Evolutionary conservation across 2,797 vertebrate species (phyloP).

Genomic region (Microchirus variegatus): DNA sequence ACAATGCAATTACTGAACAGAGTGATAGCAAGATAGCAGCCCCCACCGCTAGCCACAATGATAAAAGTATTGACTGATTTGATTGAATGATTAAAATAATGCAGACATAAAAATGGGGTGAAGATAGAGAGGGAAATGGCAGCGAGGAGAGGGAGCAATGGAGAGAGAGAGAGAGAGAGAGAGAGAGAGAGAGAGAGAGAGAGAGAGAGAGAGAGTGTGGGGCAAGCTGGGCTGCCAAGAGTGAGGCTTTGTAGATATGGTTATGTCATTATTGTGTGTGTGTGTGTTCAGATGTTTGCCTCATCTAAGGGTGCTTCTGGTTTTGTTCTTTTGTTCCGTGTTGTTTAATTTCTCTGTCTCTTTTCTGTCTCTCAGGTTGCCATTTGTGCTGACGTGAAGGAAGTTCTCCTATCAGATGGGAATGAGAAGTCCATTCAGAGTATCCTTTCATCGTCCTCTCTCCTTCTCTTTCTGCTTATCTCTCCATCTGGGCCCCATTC

Average conservation of each 20-base stretch:
- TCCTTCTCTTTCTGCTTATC: slow-evolving; percentile 27
- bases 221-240: slow-evolving; percentile 47
- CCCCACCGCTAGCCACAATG: slow-evolving; percentile 97
- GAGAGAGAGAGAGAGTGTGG: slow-evolving; percentile 20
- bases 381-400: slow-evolving; percentile 98
- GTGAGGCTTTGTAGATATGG: slow-evolving; percentile 74
- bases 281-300: slow-evolving; percentile 65
- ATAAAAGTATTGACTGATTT: slow-evolving; percentile 99
- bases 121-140: slow-evolving; percentile 77
- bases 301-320: slow-evolving; percentile 65
- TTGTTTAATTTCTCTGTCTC: slow-evolving; percentile 75
- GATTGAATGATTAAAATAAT: slow-evolving; percentile 99
- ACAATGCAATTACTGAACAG: slow-evolving; percentile 99
- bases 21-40: slow-evolving; percentile 99
- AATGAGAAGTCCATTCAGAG: slow-evolving; percentile 99
- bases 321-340: slow-evolving; percentile 71
- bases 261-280: slow-evolving; percentile 72
- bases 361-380: slow-evolving; percentile 90
- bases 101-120: slow-evolving; percentile 98
- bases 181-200: slow-evolving; percentile 63
- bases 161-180: slow-evolving; percentile 47
- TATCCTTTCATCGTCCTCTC: slow-evolving; percentile 88
- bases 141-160: slow-evolving; percentile 64
- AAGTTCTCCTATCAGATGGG: slow-evolving; percentile 99
- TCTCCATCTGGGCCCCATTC: slow-evolving; percentile 35